These are phyloP conservation scores for Rhipidura dahli DNA, from an alignment of 2,113 vertebrate genomes.

Conservation along the genomic window DNA sequence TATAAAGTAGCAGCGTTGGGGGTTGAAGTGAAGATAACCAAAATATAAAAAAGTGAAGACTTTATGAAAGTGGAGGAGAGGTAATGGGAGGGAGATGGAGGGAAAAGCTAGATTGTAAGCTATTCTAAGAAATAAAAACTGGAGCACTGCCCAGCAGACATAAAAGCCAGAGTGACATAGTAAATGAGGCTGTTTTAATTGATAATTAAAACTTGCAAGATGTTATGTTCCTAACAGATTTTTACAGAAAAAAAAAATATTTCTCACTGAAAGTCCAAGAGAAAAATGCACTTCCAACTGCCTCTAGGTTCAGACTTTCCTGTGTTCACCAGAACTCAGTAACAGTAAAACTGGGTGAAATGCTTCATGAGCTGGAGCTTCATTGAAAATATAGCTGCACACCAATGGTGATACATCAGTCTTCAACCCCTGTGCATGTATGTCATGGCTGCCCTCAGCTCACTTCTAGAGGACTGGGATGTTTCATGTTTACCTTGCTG, in stretches of 20 bases:
- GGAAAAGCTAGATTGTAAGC: neutral
- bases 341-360: neutral
- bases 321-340: neutral
- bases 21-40: neutral
- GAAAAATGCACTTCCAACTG: neutral
- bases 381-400: neutral
- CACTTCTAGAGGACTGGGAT: neutral
- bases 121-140: neutral
- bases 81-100: neutral
- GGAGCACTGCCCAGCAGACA: neutral
- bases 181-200: neutral
- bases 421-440: neutral
- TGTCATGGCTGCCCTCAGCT: neutral
- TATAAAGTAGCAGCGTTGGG: neutral
- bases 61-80: neutral
- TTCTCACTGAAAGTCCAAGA: neutral
- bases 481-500: neutral
- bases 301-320: neutral
- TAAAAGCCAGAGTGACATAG: neutral
- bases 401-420: neutral
- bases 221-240: neutral
- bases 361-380: neutral
- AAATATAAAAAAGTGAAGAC: neutral
- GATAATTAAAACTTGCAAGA: neutral
- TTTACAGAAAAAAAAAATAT: fast-evolving